Percentiles rank a stretch among this genome's conserved stretches.
These are phyloP conservation scores for Vombatus ursinus DNA, from an alignment of 2,113 vertebrate species.

Conservation along the genomic window DNA sequence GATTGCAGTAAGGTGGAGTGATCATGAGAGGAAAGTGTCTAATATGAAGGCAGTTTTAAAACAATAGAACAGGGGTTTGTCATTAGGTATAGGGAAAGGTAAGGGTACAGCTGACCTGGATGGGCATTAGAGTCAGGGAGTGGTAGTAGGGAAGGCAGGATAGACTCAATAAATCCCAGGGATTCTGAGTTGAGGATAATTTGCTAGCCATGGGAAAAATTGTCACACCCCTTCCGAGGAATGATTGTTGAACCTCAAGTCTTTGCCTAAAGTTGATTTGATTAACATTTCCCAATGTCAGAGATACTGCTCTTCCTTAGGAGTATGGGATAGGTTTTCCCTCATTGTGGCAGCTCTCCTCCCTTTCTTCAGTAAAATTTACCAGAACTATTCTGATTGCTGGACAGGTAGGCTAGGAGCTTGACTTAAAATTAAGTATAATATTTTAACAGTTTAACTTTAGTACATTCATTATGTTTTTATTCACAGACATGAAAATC, in stretches of 20 bases:
- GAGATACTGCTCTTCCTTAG: neutral
- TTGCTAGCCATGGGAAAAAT: neutral
- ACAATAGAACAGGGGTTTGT: neutral
- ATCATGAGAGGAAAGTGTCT: neutral
- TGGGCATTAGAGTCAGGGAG: neutral
- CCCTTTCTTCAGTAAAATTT: neutral
- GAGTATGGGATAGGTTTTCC: neutral
- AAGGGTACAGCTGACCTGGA: neutral
- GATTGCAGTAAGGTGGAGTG: neutral
- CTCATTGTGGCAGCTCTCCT: neutral
- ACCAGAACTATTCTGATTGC: neutral
- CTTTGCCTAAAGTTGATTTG: neutral
- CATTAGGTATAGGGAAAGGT: neutral
- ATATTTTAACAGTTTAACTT: neutral
- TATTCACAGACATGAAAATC: neutral
- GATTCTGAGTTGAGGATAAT: neutral
- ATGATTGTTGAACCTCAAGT: neutral
- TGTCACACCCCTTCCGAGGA: neutral
- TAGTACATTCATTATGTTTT: neutral
- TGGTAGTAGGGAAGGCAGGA: neutral
- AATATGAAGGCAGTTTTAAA: neutral
- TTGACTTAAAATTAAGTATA: neutral
- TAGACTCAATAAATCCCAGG: neutral
- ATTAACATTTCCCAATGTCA: neutral
- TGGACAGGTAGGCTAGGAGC: neutral